Evolutionary conservation across 2,888 invertebrate genomes (phyloP).

Genomic region (Eupithecia dodoneata): DNA sequence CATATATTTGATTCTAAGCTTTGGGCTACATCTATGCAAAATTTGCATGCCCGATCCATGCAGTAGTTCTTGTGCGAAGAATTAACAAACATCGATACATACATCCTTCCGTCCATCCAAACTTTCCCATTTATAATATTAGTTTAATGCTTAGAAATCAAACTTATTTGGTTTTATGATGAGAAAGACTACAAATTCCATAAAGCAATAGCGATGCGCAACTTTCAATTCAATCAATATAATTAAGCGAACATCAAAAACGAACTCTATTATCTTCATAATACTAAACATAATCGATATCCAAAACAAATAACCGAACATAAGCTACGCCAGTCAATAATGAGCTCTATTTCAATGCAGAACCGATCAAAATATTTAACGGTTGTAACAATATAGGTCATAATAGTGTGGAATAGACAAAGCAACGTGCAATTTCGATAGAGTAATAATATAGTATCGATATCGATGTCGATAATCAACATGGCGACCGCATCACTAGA

Average conservation of each 20-base stretch:
- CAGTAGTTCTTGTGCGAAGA: too few relatives aligned
- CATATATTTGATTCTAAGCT: too few relatives aligned
- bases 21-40: too few relatives aligned
- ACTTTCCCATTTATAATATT: neutral
- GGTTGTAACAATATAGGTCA: conserved; percentile 17
- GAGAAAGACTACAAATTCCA: conserved; percentile 6
- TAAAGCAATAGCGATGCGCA: conserved; percentile 16
- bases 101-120: too few relatives aligned
- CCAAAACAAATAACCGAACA: conserved; percentile 41
- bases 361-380: conserved; percentile 7
- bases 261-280: conserved; percentile 13
- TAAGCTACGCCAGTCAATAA: neutral
- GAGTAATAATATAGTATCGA: conserved; percentile 69
- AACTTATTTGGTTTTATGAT: conserved; percentile 3
- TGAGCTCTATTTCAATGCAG: conserved; percentile 2
- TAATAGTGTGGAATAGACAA: conserved; percentile 44
- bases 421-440: conserved; percentile 56
- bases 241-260: conserved; percentile 19
- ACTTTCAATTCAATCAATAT: conserved; percentile 24
- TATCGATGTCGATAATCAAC: conserved; percentile 66
- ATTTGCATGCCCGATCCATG: too few relatives aligned
- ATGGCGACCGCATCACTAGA: conserved; percentile 70
- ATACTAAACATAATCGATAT: conserved; percentile 38
- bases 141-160: neutral
- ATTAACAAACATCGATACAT: too few relatives aligned